These are phyloP conservation scores for Argyresthia goedartella DNA, from an alignment of 2,888 invertebrate species.

Conservation along the genomic window DNA sequence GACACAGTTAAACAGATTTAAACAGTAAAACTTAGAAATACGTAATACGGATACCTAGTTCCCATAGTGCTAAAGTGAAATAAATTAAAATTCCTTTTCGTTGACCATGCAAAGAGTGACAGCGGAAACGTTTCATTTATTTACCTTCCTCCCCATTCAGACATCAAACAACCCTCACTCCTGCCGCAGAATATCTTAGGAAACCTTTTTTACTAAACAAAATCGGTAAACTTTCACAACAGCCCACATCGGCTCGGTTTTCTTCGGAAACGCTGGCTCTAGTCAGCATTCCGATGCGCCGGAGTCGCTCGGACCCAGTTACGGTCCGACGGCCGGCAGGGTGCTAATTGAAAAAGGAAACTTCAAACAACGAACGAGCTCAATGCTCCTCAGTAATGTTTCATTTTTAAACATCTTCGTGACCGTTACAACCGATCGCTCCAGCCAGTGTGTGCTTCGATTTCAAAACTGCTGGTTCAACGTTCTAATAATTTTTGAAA, in stretches of 20 bases:
- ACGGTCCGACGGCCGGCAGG: slow-evolving; percentile 55
- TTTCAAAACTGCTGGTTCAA: slow-evolving; percentile 11
- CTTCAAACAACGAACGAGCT: slow-evolving; percentile 67
- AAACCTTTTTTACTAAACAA: slow-evolving; percentile 9
- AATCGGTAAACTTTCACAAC: background rate
- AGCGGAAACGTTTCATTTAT: too few species aligned
- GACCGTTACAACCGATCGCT: slow-evolving; percentile 58
- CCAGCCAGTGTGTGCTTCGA: slow-evolving; percentile 10
- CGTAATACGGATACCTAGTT: too few species aligned
- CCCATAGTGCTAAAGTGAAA: too few species aligned
- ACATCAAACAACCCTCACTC: too few species aligned
- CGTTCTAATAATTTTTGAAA: slow-evolving; percentile 4
- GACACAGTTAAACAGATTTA: too few species aligned
- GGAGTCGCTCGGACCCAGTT: slow-evolving; percentile 44
- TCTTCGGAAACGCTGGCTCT: slow-evolving; percentile 24
- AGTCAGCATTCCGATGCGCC: slow-evolving; percentile 45
- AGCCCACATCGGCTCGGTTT: background rate
- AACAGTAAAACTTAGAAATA: too few species aligned
- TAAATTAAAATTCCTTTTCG: too few species aligned
- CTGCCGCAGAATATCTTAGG: background rate
- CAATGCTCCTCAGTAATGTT: slow-evolving; percentile 69
- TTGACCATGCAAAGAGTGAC: too few species aligned
- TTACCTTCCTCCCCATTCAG: too few species aligned
- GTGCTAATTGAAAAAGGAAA: slow-evolving; percentile 72
- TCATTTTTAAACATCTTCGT: slow-evolving; percentile 62